Evolutionary conservation across 1,140 invertebrate genomes (phyloP), one percentile per base, ranked within the genome.

Genomic region (Matsumurasca onukii): DNA sequence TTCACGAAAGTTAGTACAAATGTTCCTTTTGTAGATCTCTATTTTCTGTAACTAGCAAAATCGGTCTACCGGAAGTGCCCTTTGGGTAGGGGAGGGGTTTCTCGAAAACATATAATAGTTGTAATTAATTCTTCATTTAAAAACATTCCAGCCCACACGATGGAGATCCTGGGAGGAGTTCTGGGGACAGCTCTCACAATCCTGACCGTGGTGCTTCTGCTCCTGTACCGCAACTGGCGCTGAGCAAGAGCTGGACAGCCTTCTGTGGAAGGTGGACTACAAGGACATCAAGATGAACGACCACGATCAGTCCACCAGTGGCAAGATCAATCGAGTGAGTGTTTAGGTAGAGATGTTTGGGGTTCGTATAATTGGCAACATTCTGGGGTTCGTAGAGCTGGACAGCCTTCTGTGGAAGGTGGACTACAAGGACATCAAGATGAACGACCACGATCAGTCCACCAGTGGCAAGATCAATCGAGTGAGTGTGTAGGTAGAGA

Each of bases 191-290:
- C 91, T 0, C 72, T 92, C 0, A 77, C 92, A 0, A 79, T 94
- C 1, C 76, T 94, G 17, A 80, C 86, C 0, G 79, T 94, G 0
- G 85, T 91, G 2, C 82, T 85, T 0, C 76, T 93, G 24, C 83
- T 91, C 0, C 77, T 91, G 0, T 94, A 93, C 78, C 86, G 95
- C 63, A 97, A 97, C 77, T 97, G 94, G 92, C 86, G 88, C 24
- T 97, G 96, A 98, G 76, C 94, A 97, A 76, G 95, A 98, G 76
- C 81, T 98, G 67, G 95, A 98, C 74, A 94, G 91, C 51, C 80
- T 98, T 22, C 83, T 98, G 0, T 98, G 96, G 96, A 97, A 97
- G 80, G 91, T 98, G 25, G 96, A 98, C 80, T 95, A 90, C 79
- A 89, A 89, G 70, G 95, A 98, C 71, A 91, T 94, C 61, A 86